phyloP scores from a whole-genome alignment of 2,888 invertebrate genomes.

The Sclerodermus sp. region DNA sequence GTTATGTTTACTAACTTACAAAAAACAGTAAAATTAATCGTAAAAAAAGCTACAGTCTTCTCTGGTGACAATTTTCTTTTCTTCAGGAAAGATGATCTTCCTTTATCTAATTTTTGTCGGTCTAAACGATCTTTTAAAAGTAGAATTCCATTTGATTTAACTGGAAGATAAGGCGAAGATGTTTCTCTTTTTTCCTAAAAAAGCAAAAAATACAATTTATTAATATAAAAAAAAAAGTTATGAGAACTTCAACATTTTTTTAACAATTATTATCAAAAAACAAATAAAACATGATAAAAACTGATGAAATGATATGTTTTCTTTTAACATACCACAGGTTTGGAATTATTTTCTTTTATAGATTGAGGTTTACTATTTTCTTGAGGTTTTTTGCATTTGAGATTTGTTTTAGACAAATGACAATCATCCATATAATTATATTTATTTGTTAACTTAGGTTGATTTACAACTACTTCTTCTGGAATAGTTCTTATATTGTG shows the following conservation, averaged over 20 bases:
- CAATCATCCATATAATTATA: no score
- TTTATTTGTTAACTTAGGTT: no score
- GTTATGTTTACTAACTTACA: no score
- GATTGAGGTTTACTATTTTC: no score
- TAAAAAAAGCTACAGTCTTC: conserved; percentile 9
- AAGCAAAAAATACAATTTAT: not conserved
- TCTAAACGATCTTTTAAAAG: not conserved
- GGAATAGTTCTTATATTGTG: not conserved
- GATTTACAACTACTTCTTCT: no score
- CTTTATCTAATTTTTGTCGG: no score
- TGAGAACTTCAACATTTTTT: not conserved
- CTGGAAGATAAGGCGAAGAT: conserved; percentile 9
- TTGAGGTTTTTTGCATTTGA: no score
- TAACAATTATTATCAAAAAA: not conserved
- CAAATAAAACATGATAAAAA: not conserved
- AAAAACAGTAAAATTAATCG: no score
- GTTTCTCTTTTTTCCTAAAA: conserved; percentile 14
- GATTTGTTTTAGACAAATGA: no score
- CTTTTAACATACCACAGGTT: not conserved
- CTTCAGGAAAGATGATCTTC: no score
- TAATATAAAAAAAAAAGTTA: not conserved
- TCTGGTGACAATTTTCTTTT: not conserved
- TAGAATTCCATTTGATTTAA: conserved; percentile 15
- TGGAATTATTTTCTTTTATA: no score
- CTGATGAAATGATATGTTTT: conserved; percentile 2